A percentile compares a stretch with the other conserved stretches of the same genome.
phyloP scores from a whole-genome alignment of 1,140 invertebrate genomes.

The Sipha flava region DNA sequence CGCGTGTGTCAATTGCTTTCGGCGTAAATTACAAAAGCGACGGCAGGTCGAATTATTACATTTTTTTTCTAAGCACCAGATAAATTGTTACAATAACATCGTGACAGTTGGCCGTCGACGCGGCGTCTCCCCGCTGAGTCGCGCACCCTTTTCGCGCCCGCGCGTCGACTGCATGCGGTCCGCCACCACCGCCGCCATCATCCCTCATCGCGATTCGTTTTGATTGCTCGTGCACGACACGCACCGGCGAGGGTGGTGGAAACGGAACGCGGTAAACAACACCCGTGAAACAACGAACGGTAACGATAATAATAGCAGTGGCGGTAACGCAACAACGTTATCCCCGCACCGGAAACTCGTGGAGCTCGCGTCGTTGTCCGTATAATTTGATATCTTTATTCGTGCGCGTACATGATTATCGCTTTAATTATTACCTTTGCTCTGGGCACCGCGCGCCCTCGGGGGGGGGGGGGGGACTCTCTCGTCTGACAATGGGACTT shows the following conservation, averaged over 20 bases:
- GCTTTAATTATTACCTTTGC: neutral
- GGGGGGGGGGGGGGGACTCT: neutral
- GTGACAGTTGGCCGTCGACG: neutral
- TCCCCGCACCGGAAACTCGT: neutral
- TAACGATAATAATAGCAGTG: neutral
- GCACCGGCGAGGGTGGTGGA: neutral
- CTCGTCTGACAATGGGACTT: too few relatives aligned
- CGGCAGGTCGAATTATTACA: neutral
- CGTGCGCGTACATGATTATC: conserved; percentile 2
- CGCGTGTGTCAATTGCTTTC: neutral
- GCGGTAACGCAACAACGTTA: too few relatives aligned
- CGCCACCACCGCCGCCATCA: neutral
- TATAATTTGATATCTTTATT: conserved; percentile 31
- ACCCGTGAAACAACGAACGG: neutral
- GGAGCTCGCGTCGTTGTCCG: neutral
- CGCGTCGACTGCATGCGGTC: too few relatives aligned
- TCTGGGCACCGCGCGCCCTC: neutral
- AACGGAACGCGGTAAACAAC: neutral
- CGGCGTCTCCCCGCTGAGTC: neutral
- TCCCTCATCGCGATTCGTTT: neutral
- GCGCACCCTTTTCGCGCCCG: neutral
- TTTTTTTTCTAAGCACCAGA: neutral
- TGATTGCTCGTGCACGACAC: neutral
- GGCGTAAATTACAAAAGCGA: neutral
- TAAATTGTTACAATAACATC: neutral